Evolutionary conservation across 2,888 invertebrate species (phyloP), one percentile per base, ranked within the genome.

Genomic region (Watsonalla binaria): DNA sequence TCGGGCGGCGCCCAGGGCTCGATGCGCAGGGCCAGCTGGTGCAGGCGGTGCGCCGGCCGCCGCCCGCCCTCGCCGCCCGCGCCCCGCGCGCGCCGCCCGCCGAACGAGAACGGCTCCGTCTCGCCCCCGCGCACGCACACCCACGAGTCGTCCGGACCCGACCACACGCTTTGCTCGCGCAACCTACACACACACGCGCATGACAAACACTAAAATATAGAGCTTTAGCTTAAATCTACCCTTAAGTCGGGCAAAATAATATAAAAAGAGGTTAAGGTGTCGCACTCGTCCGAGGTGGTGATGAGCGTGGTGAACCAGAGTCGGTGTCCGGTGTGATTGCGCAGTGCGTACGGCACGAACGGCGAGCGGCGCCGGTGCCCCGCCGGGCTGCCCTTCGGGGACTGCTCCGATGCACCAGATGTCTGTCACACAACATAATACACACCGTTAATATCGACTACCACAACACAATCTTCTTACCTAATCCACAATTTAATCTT

Each of bases 301-400:
- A 96, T 94, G 51, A 96, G 92, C 0, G 97, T 97, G 58, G 96
- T 95, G 85, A 98, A 99, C 90, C 94, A 94, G 15, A 99, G 90
- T 13, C 93, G 92, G 53, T 95, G 95, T 0, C 99, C 99, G 0
- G 98, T 97, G 61, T 97, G 95, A 86, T 99, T 99, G 72, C 95
- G 94, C 57, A 99, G 89, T 8, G 97, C 96, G 89, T 97, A 99
- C 0, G 99, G 99, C 59, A 99, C 95, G 86, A 99, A 99, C 5
- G 99, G 98, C 33, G 95, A 94, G 52, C 98, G 92, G 13, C 96
- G 92, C 52, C 95, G 92, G 75, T 94, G 94, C 0, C 92, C 92
- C 48, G 92, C 92, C 56, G 92, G 92, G 67, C 91, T 93, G 67
- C 83, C 80, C 70, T 90, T 86, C 47, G 91, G 87, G 6, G 86